Evolutionary conservation across 2,888 invertebrate species (phyloP).

Genomic region (Salticus scenicus): DNA sequence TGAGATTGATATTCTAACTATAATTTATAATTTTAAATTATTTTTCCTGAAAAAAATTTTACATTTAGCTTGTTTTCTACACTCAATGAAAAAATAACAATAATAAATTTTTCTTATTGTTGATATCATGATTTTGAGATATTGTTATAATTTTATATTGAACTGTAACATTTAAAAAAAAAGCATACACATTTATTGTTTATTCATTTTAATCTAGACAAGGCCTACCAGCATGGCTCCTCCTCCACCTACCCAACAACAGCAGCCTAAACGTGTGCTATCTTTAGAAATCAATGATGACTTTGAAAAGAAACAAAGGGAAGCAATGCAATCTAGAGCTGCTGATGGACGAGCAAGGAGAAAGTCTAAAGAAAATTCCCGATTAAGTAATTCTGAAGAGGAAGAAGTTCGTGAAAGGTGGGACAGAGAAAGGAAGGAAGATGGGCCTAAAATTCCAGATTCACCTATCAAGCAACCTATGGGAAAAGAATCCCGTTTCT

Average conservation of each 20-base stretch:
- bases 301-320: slow-evolving; percentile 42
- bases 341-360: neutral
- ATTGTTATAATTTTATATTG: no score
- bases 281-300: slow-evolving; percentile 23
- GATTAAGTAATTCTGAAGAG: slow-evolving; percentile 17
- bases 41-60: no score
- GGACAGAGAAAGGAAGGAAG: slow-evolving; percentile 49
- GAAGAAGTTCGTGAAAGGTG: slow-evolving; percentile 10
- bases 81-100: no score
- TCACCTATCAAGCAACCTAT: slow-evolving; percentile 71
- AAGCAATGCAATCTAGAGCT: neutral
- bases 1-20: no score
- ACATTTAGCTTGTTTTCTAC: no score
- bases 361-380: slow-evolving; percentile 4
- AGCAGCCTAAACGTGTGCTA: slow-evolving; percentile 19
- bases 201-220: no score
- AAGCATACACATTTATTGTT: slow-evolving; percentile 10
- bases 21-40: no score
- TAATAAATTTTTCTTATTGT: no score
- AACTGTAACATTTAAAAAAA: no score
- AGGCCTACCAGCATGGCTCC: slow-evolving; percentile 65
- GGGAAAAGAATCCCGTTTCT: slow-evolving; percentile 75
- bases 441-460: slow-evolving; percentile 20
- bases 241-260: slow-evolving; percentile 47
- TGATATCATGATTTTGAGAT: no score